Evolutionary conservation across 2,888 invertebrate species (phyloP).

Genomic region (Rhamnusium bicolor): DNA sequence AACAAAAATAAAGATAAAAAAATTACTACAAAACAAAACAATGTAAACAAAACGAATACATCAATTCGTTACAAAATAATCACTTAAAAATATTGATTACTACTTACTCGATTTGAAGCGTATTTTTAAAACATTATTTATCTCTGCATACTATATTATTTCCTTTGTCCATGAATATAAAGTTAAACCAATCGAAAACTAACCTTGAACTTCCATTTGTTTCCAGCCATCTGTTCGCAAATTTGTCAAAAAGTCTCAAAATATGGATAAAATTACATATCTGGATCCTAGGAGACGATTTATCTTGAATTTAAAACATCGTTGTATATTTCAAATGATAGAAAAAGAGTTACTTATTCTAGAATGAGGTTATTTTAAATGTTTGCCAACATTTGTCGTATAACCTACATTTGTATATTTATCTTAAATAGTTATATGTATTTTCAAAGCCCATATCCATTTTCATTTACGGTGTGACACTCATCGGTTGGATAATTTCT

Average conservation of each 20-base stretch:
- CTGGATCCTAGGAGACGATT: not conserved
- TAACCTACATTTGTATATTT: slow-evolving; percentile 47
- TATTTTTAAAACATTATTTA: not conserved
- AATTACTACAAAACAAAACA: not conserved
- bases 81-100: not conserved
- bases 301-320: not conserved
- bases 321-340: not conserved
- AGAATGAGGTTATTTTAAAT: slow-evolving; percentile 31
- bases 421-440: not conserved
- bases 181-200: slow-evolving; percentile 16
- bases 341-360: not conserved
- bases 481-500: slow-evolving; percentile 1
- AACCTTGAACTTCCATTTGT: slow-evolving; percentile 23
- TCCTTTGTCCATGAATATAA: slow-evolving; percentile 5
- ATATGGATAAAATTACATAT: not conserved
- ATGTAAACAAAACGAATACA: not conserved
- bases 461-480: slow-evolving; percentile 8
- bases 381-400: slow-evolving; percentile 43
- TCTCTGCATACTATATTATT: not conserved
- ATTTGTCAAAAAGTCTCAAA: not conserved
- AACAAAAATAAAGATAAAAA: too few species aligned
- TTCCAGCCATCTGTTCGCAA: slow-evolving; percentile 21
- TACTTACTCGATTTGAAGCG: not conserved
- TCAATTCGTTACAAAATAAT: not conserved
- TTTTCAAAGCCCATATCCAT: slow-evolving; percentile 14